Percentiles rank a stretch among this genome's conserved stretches.
Evolutionary conservation across 2,888 invertebrate species (phyloP).

Genomic region (Drosophila nigricruria): DNA sequence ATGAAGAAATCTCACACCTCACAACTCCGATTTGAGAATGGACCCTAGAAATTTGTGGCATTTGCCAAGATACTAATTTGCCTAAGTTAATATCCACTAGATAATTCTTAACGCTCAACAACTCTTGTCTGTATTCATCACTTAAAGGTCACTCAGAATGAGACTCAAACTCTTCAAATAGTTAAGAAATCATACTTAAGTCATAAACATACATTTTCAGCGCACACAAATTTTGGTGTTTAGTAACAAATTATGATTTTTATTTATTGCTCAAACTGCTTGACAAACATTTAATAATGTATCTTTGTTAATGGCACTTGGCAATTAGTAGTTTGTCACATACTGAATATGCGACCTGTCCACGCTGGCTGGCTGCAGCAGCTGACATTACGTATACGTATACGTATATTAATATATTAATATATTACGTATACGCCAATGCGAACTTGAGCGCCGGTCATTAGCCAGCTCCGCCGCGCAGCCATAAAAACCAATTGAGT

Average conservation of each 20-base stretch:
- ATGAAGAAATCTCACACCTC: not conserved
- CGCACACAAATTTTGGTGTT: constrained; percentile 16
- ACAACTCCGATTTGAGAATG: not conserved
- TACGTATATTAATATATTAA: constrained; percentile 41
- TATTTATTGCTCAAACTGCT: constrained; percentile 45
- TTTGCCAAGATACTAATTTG: not conserved
- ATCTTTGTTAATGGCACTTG: constrained; percentile 49
- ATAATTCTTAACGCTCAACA: not conserved
- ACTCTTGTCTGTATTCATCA: too few relatives aligned
- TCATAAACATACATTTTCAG: constrained; percentile 26
- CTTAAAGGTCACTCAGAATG: not conserved
- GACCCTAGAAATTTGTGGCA: not conserved
- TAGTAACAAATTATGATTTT: constrained; percentile 35
- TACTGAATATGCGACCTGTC: constrained; percentile 52
- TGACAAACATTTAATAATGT: constrained; percentile 53
- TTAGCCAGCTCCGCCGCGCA: constrained; percentile 27
- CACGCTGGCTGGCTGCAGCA: constrained; percentile 31
- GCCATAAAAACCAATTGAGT: constrained; percentile 61
- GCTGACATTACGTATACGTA: constrained; percentile 61
- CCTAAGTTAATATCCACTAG: not conserved
- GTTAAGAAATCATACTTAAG: constrained; percentile 6
- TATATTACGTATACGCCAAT: constrained; percentile 24
- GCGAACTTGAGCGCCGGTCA: constrained; percentile 47
- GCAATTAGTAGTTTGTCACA: constrained; percentile 51
- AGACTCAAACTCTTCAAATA: not conserved